Evolutionary conservation across 2,797 vertebrate species (phyloP).

Genomic region (Melopsittacus undulatus): DNA sequence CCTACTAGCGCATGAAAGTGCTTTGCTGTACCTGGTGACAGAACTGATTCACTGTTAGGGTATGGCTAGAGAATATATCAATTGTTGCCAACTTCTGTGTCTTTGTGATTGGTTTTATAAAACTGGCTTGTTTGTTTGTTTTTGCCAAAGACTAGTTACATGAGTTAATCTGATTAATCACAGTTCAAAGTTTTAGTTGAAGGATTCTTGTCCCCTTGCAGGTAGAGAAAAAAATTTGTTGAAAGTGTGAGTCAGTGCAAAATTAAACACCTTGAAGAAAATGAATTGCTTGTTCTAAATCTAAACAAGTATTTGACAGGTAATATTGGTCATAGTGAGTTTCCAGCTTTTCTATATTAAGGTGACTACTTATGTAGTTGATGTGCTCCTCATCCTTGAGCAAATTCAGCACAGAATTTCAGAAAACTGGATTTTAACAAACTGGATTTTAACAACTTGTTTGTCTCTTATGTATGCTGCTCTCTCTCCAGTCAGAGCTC

Average conservation of each 20-base stretch:
- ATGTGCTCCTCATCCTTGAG: background rate
- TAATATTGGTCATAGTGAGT: background rate
- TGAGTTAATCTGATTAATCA: background rate
- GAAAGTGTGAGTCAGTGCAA: background rate
- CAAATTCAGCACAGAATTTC: background rate
- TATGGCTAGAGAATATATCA: background rate
- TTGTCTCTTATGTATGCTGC: background rate
- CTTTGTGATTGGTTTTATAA: background rate
- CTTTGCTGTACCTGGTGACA: background rate
- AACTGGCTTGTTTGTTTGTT: background rate
- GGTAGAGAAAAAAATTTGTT: background rate
- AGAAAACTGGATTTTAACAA: background rate
- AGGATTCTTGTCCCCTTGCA: background rate
- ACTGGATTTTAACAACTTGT: background rate
- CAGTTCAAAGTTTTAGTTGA: background rate
- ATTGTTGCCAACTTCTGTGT: background rate
- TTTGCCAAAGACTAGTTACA: background rate
- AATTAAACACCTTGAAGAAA: background rate
- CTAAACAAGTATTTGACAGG: background rate
- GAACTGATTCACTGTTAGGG: background rate
- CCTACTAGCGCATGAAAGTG: background rate
- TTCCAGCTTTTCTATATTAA: background rate
- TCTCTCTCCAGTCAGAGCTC: background rate
- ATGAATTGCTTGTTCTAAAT: background rate
- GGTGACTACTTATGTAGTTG: background rate